phyloP scores from a whole-genome alignment of 2,888 invertebrate genomes.

The Tipula confusa region DNA sequence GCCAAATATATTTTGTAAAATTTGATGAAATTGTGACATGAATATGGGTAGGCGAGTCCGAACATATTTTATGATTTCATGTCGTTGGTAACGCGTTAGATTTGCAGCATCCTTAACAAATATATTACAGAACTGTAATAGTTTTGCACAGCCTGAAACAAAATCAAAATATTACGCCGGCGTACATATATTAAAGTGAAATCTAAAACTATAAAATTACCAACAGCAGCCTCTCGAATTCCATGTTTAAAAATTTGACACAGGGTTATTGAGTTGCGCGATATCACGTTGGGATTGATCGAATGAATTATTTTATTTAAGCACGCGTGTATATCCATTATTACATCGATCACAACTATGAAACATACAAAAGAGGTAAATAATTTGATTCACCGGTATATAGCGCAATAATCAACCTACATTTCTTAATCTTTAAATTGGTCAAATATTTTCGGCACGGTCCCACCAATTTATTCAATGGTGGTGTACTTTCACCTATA shows the following conservation, averaged over 20 bases:
- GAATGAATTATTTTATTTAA: slow-evolving; percentile 58
- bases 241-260: slow-evolving; percentile 61
- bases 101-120: slow-evolving; percentile 61
- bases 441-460: slow-evolving; percentile 59
- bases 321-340: slow-evolving; percentile 61
- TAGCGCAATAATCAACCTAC: slow-evolving; percentile 53
- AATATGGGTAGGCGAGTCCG: slow-evolving; percentile 63
- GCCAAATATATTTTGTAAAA: slow-evolving; percentile 57
- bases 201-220: slow-evolving; percentile 42
- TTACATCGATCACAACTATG: slow-evolving; percentile 60
- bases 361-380: slow-evolving; percentile 33
- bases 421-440: slow-evolving; percentile 60
- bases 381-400: background rate
- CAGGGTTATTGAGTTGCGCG: slow-evolving; percentile 56
- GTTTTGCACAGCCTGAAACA: slow-evolving; percentile 52
- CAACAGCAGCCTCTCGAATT: slow-evolving; percentile 59
- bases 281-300: slow-evolving; percentile 51
- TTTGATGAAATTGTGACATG: slow-evolving; percentile 58
- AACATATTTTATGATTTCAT: slow-evolving; percentile 63
- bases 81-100: slow-evolving; percentile 58
- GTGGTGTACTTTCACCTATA: slow-evolving; percentile 53
- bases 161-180: background rate
- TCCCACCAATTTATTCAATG: slow-evolving; percentile 54
- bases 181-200: background rate
- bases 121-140: slow-evolving; percentile 60